Conservation (phyloP, 2,113 vertebrate genomes). For the Rhinoderma darwinii region DNA sequence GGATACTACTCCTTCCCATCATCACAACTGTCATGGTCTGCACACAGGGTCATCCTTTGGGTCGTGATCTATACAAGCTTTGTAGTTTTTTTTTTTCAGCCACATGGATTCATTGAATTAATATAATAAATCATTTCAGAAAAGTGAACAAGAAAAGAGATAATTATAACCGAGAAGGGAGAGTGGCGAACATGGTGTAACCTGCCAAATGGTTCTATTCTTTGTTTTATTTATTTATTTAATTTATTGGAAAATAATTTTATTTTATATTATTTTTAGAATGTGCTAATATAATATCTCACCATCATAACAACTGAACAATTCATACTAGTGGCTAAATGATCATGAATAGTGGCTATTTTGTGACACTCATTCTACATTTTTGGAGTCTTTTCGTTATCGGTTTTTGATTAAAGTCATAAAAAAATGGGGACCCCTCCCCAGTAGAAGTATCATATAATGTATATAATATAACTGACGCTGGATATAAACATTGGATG, state of each 20-base stretch:
- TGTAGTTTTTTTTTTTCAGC: neutral
- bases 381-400: too few species aligned
- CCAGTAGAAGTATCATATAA: too few species aligned
- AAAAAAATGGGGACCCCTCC: too few species aligned
- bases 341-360: too few species aligned
- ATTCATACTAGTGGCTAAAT: too few species aligned
- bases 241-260: neutral
- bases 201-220: neutral
- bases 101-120: neutral
- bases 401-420: too few species aligned
- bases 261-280: too few species aligned
- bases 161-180: neutral
- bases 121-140: neutral
- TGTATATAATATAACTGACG: too few species aligned
- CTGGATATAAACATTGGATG: too few species aligned
- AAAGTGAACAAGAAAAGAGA: neutral
- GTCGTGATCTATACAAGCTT: neutral
- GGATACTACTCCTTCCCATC: constrained; percentile 5
- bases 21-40: neutral
- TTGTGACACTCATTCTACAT: too few species aligned
- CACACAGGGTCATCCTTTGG: neutral
- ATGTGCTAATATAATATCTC: too few species aligned
- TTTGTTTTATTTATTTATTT: neutral
- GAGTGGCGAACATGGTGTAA: neutral
- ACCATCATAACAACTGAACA: too few species aligned